A percentile compares a stretch with the other conserved stretches of the same genome.
Conservation (phyloP, 35 echinoderm and acorn worm species). For the Ptychodera flava region DNA sequence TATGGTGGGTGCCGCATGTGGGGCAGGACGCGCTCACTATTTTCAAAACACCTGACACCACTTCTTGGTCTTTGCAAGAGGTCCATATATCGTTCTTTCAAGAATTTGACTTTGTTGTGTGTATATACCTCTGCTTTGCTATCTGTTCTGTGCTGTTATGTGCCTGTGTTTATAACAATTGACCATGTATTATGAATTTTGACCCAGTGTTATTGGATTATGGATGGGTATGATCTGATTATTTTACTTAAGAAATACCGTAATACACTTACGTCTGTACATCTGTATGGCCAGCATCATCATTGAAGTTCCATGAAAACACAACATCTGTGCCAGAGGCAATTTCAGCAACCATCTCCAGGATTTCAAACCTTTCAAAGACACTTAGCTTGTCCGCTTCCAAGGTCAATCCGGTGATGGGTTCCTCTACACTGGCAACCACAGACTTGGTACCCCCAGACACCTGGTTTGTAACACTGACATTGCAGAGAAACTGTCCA, state of each 20-base stretch:
- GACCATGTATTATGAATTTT: too few relatives aligned
- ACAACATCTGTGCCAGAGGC: conserved; percentile 49
- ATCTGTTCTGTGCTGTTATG: too few relatives aligned
- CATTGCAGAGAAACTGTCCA: conserved; percentile 46
- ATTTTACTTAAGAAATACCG: neutral
- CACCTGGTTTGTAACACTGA: conserved; percentile 49
- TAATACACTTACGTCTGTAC: conserved; percentile 21
- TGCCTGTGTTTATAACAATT: too few relatives aligned
- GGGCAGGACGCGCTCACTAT: too few relatives aligned
- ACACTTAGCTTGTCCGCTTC: conserved; percentile 32
- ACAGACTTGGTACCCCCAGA: conserved; percentile 24
- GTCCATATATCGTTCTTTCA: too few relatives aligned
- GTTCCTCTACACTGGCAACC: conserved; percentile 59
- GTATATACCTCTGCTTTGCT: too few relatives aligned
- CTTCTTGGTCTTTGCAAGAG: too few relatives aligned
- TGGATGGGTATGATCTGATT: neutral
- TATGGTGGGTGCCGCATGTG: too few relatives aligned
- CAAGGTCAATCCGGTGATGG: conserved; percentile 47
- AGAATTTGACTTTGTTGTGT: too few relatives aligned
- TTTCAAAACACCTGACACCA: too few relatives aligned
- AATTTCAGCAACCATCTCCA: conserved; percentile 44
- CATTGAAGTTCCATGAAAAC: conserved; percentile 77
- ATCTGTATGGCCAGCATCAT: neutral
- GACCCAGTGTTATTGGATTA: too few relatives aligned
- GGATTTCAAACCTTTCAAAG: conserved; percentile 21